phyloP scores from a whole-genome alignment of 2,113 vertebrate species.

The Setophaga coronata region DNA sequence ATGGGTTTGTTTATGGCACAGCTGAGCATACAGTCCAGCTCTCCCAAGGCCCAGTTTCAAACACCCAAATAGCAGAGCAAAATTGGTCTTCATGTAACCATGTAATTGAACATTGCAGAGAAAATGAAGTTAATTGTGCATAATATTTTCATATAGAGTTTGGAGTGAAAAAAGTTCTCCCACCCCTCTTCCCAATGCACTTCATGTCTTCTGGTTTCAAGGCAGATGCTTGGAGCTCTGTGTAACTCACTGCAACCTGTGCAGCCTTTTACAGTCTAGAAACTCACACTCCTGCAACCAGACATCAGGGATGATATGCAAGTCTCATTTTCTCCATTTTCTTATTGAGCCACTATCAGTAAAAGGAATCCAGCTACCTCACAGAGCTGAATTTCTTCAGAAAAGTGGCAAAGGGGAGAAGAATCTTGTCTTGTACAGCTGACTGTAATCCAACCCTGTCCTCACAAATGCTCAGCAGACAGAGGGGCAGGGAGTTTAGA shows the following conservation, averaged over 20 bases:
- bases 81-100: slow-evolving; percentile 46
- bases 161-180: background rate
- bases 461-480: background rate
- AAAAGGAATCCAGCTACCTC: background rate
- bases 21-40: slow-evolving; percentile 17
- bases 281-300: background rate
- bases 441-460: background rate
- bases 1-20: slow-evolving; percentile 40
- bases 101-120: slow-evolving; percentile 42
- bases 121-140: slow-evolving; percentile 63
- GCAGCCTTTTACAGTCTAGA: background rate
- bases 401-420: background rate
- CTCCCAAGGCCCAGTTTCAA: slow-evolving; percentile 27
- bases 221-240: background rate
- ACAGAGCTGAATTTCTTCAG: background rate
- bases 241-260: background rate
- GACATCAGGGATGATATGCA: background rate
- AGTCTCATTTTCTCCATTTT: background rate
- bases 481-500: background rate
- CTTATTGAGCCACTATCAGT: background rate
- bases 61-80: slow-evolving; percentile 18
- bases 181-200: background rate
- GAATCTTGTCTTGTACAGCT: fast-evolving
- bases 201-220: background rate
- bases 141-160: slow-evolving; percentile 46